Percentiles rank a stretch among this genome's conserved stretches.
These are phyloP conservation scores for Myocastor coypus DNA, from an alignment of 2,113 vertebrate species.

Conservation along the genomic window DNA sequence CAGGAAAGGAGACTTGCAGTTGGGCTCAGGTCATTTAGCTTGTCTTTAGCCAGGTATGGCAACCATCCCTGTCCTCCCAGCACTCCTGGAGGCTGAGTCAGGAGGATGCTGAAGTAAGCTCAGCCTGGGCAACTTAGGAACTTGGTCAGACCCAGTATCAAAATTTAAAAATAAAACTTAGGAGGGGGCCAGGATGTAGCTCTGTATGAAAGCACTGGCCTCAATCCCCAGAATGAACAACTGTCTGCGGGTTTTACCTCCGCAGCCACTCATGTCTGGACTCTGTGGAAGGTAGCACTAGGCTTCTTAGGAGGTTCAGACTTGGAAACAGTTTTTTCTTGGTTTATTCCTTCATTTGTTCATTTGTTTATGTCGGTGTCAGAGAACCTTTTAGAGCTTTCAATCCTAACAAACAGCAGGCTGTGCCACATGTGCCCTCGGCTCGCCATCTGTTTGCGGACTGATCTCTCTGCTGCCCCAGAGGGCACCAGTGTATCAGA, in stretches of 20 bases:
- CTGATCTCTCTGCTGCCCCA: neutral
- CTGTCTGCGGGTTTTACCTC: neutral
- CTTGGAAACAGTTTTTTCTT: neutral
- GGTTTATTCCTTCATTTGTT: neutral
- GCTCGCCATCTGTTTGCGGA: neutral
- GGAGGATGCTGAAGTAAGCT: neutral
- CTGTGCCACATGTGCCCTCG: accelerated
- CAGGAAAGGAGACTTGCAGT: neutral
- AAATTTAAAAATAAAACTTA: neutral
- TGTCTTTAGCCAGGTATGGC: neutral
- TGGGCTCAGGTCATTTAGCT: neutral
- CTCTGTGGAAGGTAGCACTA: neutral
- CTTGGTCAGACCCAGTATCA: neutral
- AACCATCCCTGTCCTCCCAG: neutral
- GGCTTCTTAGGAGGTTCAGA: neutral
- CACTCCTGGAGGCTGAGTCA: neutral
- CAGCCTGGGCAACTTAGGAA: neutral
- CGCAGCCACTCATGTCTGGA: neutral
- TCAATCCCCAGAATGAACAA: neutral
- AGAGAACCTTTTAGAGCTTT: neutral
- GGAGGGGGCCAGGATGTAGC: neutral
- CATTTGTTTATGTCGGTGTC: neutral
- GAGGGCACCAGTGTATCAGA: no score
- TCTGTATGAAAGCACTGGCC: neutral
- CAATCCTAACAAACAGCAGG: neutral